Base-by-base conservation (phyloP, 2,797 vertebrate species). In the Glyptemys insculpta region DNA sequence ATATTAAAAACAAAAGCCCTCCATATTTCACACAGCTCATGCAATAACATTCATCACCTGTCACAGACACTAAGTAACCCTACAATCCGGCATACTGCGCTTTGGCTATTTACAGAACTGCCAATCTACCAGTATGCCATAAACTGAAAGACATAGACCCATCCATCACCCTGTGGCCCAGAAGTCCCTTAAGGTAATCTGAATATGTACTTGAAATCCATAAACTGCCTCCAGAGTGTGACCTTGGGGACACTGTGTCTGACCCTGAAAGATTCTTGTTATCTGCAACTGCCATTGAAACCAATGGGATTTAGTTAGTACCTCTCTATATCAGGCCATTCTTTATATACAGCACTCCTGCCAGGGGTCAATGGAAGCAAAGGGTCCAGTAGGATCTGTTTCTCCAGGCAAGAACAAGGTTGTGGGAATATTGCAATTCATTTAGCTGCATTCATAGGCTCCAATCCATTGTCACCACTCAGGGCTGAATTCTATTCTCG, bases 11-110 rank as follows among this genome's bases (percentile, higher is more conserved):
- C 65, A 72, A 37, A 2, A 82, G 91, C 91, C 87, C 80, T 68
- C 91, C 85, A 56, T 86, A 89, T 29, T 31, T 86, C 84, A 89
- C 56, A 86, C 81, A 89, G 34, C 79, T 95, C 92, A 54, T 90
- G 87, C 41, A 85, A 68, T 72, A 72, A 3, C 65, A 52, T 37
- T 82, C 41, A 27, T 81, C 83, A 79, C 84, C 80, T 83, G 65
- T 1, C 1, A 80, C 1, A 25, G 11, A 91, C 68, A 37, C 68
- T 72, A 72, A 37, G 18, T n/a, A 65, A 65, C 18, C 3, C 19
- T 41, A 41, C 68, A 41, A 41, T 72, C 68, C 68, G 6, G n/a
- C 19, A 41, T 37, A 11, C 21, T 10, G 68, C 23, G 19, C n/a
- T 37, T 21, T 37, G 65, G 18, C 65, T 37, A 10, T 37, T 72